Evolutionary conservation across 2,888 invertebrate genomes (phyloP).

Genomic region (Harpalus rufipes): DNA sequence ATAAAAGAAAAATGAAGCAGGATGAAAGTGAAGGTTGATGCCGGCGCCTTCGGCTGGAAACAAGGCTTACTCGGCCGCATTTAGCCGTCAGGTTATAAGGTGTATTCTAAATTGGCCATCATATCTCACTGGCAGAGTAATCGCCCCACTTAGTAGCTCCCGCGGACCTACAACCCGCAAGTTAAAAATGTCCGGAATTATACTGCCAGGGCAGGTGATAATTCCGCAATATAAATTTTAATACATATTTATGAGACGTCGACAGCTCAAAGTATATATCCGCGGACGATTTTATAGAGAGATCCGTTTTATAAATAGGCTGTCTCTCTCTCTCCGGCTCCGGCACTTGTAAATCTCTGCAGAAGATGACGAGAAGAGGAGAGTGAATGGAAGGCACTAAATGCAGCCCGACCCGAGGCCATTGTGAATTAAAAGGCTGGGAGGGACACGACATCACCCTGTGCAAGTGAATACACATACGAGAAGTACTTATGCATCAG

Average conservation of each 20-base stretch:
- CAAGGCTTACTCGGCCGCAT: constrained; percentile 45
- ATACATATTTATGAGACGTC: constrained; percentile 76
- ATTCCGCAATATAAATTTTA: constrained; percentile 75
- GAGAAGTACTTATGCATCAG: constrained; percentile 3
- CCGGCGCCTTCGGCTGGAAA: background rate
- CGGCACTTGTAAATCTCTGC: constrained; percentile 57
- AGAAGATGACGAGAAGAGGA: constrained; percentile 68
- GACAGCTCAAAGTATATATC: constrained; percentile 72
- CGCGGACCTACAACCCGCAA: constrained; percentile 51
- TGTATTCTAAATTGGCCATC: constrained; percentile 66
- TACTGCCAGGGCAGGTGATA: constrained; percentile 73
- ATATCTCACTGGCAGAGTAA: constrained; percentile 66
- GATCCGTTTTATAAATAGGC: constrained; percentile 62
- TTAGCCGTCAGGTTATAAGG: constrained; percentile 60
- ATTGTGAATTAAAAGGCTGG: constrained; percentile 73
- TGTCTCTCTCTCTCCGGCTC: constrained; percentile 53
- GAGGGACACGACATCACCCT: constrained; percentile 70
- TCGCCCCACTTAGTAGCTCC: constrained; percentile 64
- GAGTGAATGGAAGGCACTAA: constrained; percentile 72
- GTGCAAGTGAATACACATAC: constrained; percentile 28
- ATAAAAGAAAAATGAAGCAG: background rate
- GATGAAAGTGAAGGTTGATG: constrained; percentile 23
- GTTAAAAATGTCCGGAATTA: constrained; percentile 73
- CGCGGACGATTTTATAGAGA: constrained; percentile 65
- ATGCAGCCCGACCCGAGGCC: constrained; percentile 71